phyloP scores from a whole-genome alignment of 2,888 invertebrate species.

The Luffia ferchaultella region DNA sequence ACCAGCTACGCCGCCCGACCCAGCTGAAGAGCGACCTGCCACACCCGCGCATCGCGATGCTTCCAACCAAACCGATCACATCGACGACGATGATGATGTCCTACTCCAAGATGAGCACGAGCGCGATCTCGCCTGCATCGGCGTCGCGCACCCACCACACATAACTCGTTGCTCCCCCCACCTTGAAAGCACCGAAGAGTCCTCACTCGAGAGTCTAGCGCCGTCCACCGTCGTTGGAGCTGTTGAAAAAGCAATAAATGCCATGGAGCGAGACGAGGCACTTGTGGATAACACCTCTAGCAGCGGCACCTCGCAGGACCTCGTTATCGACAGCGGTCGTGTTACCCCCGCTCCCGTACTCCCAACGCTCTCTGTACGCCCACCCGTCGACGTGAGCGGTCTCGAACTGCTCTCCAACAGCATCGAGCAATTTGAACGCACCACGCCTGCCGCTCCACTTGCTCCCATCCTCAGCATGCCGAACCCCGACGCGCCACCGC shows the following conservation, averaged over 20 bases:
- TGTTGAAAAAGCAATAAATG: constrained; percentile 49
- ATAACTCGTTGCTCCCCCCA: neutral
- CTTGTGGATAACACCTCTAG: constrained; percentile 41
- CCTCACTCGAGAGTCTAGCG: constrained; percentile 40
- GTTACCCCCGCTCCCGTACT: constrained; percentile 29
- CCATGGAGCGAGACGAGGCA: constrained; percentile 46
- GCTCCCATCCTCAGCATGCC: constrained; percentile 33
- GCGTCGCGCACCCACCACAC: constrained; percentile 48
- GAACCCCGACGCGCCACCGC: constrained; percentile 30
- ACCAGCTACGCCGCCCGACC: constrained; percentile 41
- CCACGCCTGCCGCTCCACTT: constrained; percentile 30
- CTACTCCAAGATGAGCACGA: constrained; percentile 55
- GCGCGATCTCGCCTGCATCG: constrained; percentile 50
- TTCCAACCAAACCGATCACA: constrained; percentile 84
- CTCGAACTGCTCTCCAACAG: constrained; percentile 85
- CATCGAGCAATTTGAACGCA: constrained; percentile 79
- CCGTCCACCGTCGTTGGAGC: constrained; percentile 37
- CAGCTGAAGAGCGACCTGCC: constrained; percentile 61
- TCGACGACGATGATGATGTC: constrained; percentile 69
- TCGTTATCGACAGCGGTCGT: constrained; percentile 53
- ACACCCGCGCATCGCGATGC: constrained; percentile 78
- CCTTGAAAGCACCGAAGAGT: constrained; percentile 46
- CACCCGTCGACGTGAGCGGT: constrained; percentile 77
- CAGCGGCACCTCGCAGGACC: constrained; percentile 48
- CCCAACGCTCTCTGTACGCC: constrained; percentile 21